A percentile compares a stretch with the other conserved stretches of the same genome.
These are phyloP conservation scores for Ciconia nigra DNA, from an alignment of 2,797 vertebrate species.

Conservation along the genomic window DNA sequence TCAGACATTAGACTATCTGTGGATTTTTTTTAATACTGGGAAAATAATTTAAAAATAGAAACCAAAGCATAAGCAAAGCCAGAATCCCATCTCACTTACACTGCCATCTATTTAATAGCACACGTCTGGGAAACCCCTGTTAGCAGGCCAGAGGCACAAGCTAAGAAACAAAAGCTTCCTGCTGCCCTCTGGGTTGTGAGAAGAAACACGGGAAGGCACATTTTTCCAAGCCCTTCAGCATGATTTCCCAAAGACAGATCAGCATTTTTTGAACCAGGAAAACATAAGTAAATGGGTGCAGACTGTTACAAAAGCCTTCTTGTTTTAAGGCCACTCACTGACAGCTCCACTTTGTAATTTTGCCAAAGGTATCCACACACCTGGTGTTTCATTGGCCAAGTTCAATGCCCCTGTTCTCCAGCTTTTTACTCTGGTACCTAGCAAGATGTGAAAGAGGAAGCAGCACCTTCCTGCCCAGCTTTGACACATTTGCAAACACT, in stretches of 20 bases:
- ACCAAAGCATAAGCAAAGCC: background rate
- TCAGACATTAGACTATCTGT: background rate
- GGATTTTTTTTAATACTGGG: background rate
- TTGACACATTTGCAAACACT: background rate
- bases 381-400: background rate
- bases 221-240: background rate
- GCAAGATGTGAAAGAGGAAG: background rate
- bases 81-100: background rate
- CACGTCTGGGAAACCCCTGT: background rate
- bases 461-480: constrained; percentile 7
- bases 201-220: background rate
- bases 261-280: background rate
- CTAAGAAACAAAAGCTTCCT: background rate
- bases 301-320: background rate
- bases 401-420: background rate
- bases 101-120: background rate
- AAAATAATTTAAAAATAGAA: background rate
- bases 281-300: background rate
- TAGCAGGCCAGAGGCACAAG: background rate
- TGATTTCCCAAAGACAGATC: background rate
- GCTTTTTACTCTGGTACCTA: background rate
- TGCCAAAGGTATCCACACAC: background rate
- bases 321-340: background rate
- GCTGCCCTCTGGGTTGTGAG: background rate
- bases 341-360: background rate